Base-by-base conservation (phyloP, 1,140 invertebrate species). In the Probaryconus sp. region DNA sequence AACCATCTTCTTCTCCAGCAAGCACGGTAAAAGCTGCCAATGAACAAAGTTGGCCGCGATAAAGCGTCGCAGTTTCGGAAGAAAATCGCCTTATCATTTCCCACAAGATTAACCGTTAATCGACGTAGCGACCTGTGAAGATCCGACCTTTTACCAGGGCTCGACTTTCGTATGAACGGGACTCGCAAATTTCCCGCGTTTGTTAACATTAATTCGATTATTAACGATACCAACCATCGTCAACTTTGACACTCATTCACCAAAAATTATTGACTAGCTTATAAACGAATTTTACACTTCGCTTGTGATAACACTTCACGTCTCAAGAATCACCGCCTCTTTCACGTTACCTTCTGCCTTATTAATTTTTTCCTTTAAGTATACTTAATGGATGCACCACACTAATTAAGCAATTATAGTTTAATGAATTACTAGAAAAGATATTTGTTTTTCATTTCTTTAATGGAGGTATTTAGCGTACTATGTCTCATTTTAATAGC, bases 51-150 rank as follows among this genome's bases (percentile, higher is more conserved):
- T 76, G 56, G 26, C 60, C 37, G 43, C 71, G 67, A 71, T 71
- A 78, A 78, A 74, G 51, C 61, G 65, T 61, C 20, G 45, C 58
- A 67, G 48, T 31, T 53, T 58, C 18, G 50, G 42, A 60, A 67
- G 71, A 78, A 78, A 77, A 70, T 67, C 45, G 65, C 55, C 63
- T 77, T 74, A 65, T 70, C 71, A 63, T 77, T 70, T 74, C 76
- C 76, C 68, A 74, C 38, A 78, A 81, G 65, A 81, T 83, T 78
- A 79, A 80, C 73, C 31, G 73, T 77, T 83, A 83, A 83, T 83
- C 76, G 80, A 61, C 68, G 73, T 77, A 79, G 67, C 70, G 63
- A 55, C 67, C 63, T 67, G 56, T 78, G 45, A 75, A 71, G 65
- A 51, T 72, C 42, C 64, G 53, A 69, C 70, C 80, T 65, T 61